A percentile compares a stretch with the other conserved stretches of the same genome.
phyloP scores from a whole-genome alignment of 1,140 invertebrate genomes.

The Tribolium castaneum region DNA sequence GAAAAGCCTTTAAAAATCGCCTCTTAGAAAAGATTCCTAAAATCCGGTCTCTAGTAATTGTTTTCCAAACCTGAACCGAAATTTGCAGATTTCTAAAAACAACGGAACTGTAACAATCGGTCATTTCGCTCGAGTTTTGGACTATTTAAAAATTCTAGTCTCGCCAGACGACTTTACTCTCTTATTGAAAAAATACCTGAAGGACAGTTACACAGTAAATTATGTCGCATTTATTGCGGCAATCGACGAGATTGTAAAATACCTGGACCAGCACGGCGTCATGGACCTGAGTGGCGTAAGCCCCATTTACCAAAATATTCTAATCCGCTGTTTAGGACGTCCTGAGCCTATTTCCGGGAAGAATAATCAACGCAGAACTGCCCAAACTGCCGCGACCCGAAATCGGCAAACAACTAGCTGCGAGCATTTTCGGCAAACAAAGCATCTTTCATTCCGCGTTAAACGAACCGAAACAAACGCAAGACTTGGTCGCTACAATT shows the following conservation, averaged over 20 bases:
- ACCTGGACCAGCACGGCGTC: slow-evolving; percentile 70
- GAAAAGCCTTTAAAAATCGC: too few species aligned
- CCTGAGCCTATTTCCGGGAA: slow-evolving; percentile 69
- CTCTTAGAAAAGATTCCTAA: too few species aligned
- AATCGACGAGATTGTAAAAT: slow-evolving; percentile 65
- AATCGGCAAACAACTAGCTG: slow-evolving; percentile 67
- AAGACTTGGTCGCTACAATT: slow-evolving; percentile 65
- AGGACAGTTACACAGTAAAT: slow-evolving; percentile 77
- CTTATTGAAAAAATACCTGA: slow-evolving; percentile 75
- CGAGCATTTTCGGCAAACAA: slow-evolving; percentile 67
- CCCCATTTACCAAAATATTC: neutral
- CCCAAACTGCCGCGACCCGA: slow-evolving; percentile 74
- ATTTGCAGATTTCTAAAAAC: slow-evolving; percentile 74
- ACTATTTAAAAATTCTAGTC: slow-evolving; percentile 73
- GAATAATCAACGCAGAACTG: slow-evolving; percentile 72
- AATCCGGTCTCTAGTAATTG: too few species aligned
- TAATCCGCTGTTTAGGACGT: slow-evolving; percentile 63
- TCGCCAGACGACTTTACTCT: slow-evolving; percentile 75
- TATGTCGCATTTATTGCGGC: slow-evolving; percentile 77
- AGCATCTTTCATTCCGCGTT: slow-evolving; percentile 70
- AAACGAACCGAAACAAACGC: slow-evolving; percentile 61
- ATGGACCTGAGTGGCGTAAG: slow-evolving; percentile 68
- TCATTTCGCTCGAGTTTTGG: slow-evolving; percentile 77
- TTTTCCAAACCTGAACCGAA: neutral
- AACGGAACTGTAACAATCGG: slow-evolving; percentile 75